phyloP scores from a whole-genome alignment of 1,140 invertebrate species.

The Agrypnia vestita region DNA sequence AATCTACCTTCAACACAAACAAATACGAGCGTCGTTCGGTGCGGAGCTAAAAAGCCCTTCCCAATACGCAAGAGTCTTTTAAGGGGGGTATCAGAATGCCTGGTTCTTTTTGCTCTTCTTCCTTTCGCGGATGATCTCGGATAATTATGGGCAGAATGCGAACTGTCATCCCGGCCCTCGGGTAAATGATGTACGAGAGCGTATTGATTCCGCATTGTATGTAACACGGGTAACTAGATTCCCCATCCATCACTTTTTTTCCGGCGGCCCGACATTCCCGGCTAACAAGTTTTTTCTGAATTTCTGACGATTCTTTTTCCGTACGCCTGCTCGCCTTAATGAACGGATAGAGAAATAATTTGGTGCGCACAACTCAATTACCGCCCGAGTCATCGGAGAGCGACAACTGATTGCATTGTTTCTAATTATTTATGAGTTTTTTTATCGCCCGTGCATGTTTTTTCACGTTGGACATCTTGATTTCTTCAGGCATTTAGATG shows the following conservation, averaged over 20 bases:
- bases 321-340: background rate
- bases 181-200: slow-evolving; percentile 6
- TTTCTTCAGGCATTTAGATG: too few species aligned
- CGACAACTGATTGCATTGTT: background rate
- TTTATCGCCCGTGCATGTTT: too few species aligned
- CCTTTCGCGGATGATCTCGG: background rate
- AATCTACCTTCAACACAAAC: too few species aligned
- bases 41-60: too few species aligned
- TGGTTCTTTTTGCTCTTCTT: too few species aligned
- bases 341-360: background rate
- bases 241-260: slow-evolving; percentile 13
- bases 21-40: too few species aligned
- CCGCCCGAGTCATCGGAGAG: background rate
- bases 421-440: too few species aligned
- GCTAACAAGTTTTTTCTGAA: slow-evolving; percentile 29
- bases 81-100: too few species aligned
- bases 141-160: slow-evolving; percentile 6
- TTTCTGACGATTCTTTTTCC: background rate
- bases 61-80: too few species aligned
- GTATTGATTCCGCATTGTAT: background rate
- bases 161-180: background rate
- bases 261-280: background rate
- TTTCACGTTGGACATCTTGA: too few species aligned
- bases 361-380: background rate
- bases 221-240: background rate